phyloP scores from a whole-genome alignment of 1,140 invertebrate species.

The Theocolax elegans region DNA sequence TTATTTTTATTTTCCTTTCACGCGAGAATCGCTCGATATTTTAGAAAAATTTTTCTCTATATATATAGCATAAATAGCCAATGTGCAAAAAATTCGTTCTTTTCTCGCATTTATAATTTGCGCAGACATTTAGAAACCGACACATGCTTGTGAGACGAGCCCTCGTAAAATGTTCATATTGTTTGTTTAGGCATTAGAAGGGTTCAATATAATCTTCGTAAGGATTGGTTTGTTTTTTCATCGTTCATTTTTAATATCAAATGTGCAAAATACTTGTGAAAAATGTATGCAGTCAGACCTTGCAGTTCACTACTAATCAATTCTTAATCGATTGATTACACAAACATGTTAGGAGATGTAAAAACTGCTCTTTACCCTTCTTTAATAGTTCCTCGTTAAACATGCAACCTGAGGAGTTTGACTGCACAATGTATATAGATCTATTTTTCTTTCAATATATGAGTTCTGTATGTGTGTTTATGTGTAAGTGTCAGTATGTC shows the following conservation, averaged over 20 bases:
- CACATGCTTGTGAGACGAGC: conserved; percentile 52
- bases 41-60: conserved; percentile 38
- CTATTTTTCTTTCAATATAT: conserved; percentile 39
- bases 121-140: conserved; percentile 43
- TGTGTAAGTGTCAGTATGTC: conserved; percentile 47
- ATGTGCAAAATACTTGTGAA: conserved; percentile 67
- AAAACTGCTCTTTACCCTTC: conserved; percentile 22
- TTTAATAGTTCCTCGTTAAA: conserved; percentile 13
- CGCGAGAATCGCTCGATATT: conserved; percentile 39
- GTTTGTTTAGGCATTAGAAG: conserved; percentile 48
- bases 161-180: conserved; percentile 45
- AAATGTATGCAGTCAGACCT: conserved; percentile 55
- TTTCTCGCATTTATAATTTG: conserved; percentile 42
- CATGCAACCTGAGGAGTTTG: conserved; percentile 30
- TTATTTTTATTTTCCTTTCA: conserved; percentile 24
- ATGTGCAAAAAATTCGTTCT: conserved; percentile 25
- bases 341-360: conserved; percentile 17
- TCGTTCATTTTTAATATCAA: conserved; percentile 57
- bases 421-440: conserved; percentile 35
- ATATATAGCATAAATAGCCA: conserved; percentile 20
- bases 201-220: conserved; percentile 50
- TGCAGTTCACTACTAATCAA: conserved; percentile 15
- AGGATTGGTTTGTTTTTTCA: conserved; percentile 40
- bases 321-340: conserved; percentile 23
- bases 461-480: conserved; percentile 43